Percentiles rank a stretch among this genome's conserved stretches.
These are phyloP conservation scores for Parus major DNA, from an alignment of 2,113 vertebrate species.

Conservation along the genomic window DNA sequence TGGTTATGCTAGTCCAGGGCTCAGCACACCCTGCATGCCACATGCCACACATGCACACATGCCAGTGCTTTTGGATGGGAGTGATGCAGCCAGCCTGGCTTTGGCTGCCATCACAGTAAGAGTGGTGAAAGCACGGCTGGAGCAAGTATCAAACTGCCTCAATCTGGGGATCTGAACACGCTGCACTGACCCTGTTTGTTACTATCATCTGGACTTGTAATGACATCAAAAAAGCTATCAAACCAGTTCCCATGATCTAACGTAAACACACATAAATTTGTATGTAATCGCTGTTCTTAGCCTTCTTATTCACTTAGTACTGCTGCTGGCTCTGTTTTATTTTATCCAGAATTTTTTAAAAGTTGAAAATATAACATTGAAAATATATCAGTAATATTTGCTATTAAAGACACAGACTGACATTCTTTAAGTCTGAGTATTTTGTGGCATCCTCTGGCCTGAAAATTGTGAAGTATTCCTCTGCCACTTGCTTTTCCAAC, in stretches of 20 bases:
- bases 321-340: not conserved
- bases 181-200: not conserved
- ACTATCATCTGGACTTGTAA: not conserved
- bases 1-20: not conserved
- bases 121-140: too few species aligned
- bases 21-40: not conserved
- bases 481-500: not conserved
- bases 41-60: too few species aligned
- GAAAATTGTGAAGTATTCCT: not conserved
- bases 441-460: not conserved
- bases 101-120: not conserved
- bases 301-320: not conserved
- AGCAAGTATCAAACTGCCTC: not conserved
- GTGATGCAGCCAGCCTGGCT: not conserved
- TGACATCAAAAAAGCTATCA: not conserved
- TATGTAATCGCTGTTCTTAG: not conserved
- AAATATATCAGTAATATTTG: not conserved
- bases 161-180: not conserved
- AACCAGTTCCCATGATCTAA: not conserved
- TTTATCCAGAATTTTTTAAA: not conserved
- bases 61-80: accelerated
- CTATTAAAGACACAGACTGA: not conserved
- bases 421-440: not conserved
- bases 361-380: not conserved
- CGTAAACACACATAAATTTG: not conserved